Evolutionary conservation across 2,113 vertebrate genomes (phyloP).

Genomic region (Macquaria ambigua): DNA sequence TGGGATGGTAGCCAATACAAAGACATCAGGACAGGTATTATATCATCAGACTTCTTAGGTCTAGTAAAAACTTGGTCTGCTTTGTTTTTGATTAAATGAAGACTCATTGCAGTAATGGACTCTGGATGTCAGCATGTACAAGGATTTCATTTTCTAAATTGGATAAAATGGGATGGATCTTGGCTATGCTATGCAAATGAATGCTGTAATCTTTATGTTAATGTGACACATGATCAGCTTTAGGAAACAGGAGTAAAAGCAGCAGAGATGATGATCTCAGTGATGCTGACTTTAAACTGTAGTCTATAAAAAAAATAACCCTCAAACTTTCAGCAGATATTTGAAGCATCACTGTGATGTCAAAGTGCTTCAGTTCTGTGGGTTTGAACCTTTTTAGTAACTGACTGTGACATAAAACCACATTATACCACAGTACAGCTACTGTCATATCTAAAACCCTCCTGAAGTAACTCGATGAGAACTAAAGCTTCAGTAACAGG

Average conservation of each 20-base stretch:
- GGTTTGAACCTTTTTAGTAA: background rate
- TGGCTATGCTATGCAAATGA: background rate
- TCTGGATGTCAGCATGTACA: background rate
- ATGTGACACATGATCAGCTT: background rate
- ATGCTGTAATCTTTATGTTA: background rate
- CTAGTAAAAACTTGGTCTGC: too few relatives aligned
- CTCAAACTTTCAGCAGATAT: background rate
- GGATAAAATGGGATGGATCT: too few relatives aligned
- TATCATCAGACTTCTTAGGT: background rate
- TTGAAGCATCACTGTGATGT: background rate
- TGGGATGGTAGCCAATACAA: background rate
- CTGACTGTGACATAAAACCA: background rate
- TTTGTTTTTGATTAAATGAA: background rate
- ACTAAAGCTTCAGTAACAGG: constrained; percentile 49
- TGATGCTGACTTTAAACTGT: background rate
- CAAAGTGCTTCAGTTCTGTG: background rate
- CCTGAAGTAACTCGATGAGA: background rate
- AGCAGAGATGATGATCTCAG: background rate
- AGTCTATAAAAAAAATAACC: background rate
- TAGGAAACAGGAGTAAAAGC: background rate
- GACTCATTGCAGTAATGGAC: background rate
- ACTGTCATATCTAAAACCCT: background rate
- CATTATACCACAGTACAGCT: background rate
- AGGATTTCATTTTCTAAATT: too few relatives aligned
- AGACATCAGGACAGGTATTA: background rate